phyloP scores from a whole-genome alignment of 2,797 vertebrate genomes.

The Microctenopoma steveboyesi region DNA sequence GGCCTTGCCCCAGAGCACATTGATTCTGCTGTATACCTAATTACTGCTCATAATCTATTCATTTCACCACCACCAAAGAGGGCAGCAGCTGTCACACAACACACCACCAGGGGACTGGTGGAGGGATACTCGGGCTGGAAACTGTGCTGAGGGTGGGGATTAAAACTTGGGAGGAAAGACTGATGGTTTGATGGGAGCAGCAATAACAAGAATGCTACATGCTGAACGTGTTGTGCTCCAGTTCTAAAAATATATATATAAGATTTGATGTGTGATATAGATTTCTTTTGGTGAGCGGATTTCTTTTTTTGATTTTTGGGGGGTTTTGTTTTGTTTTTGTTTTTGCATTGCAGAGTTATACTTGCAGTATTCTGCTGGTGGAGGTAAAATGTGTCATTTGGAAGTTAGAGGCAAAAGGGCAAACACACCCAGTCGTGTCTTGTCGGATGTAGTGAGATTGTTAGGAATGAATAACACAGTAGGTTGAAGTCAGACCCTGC shows the following conservation, averaged over 20 bases:
- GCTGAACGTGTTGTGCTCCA: constrained; percentile 42
- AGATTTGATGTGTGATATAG: constrained; percentile 23
- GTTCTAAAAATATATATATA: not conserved
- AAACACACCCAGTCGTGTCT: constrained; percentile 31
- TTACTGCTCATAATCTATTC: constrained; percentile 99
- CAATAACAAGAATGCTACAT: constrained; percentile 29
- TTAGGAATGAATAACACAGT: constrained; percentile 43
- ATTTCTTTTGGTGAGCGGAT: not conserved
- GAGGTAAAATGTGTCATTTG: constrained; percentile 48
- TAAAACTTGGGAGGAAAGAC: constrained; percentile 43
- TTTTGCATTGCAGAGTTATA: constrained; percentile 20
- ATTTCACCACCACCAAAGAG: constrained; percentile 95
- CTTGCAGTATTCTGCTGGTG: constrained; percentile 33
- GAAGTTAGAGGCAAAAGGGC: constrained; percentile 49
- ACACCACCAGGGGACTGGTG: constrained; percentile 80
- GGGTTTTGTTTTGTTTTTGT: constrained; percentile 3
- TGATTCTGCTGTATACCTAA: constrained; percentile 99
- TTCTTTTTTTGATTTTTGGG: not conserved
- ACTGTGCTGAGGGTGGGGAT: constrained; percentile 44
- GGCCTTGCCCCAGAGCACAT: constrained; percentile 98
- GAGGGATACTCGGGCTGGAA: constrained; percentile 51
- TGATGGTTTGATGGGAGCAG: constrained; percentile 36
- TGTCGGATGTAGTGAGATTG: constrained; percentile 44
- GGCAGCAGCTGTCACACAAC: constrained; percentile 98
- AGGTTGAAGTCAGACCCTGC: not conserved